Conservation (phyloP, 2,888 invertebrate species). For the Parascotia fuliginaria region DNA sequence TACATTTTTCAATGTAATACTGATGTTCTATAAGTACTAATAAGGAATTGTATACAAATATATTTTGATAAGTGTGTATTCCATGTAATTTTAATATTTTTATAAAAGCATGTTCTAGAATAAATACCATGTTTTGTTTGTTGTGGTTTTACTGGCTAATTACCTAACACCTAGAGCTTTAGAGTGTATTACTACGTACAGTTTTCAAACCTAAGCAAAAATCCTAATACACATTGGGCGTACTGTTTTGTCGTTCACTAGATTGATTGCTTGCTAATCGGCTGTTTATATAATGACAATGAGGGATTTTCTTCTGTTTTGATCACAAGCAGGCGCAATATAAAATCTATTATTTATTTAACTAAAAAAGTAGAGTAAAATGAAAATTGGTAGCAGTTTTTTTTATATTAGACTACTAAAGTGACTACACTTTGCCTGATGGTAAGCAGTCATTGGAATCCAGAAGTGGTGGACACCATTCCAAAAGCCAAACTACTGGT, state of each 20-base stretch:
- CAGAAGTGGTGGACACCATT: too few relatives aligned
- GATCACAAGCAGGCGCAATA: too few relatives aligned
- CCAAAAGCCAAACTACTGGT: too few relatives aligned
- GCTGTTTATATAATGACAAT: too few relatives aligned
- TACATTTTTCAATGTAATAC: slow-evolving; percentile 18
- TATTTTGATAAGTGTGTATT: slow-evolving; percentile 59
- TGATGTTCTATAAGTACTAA: slow-evolving; percentile 50
- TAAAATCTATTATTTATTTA: too few relatives aligned
- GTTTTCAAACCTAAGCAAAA: slow-evolving; percentile 21
- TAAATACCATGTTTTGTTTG: slow-evolving; percentile 82
- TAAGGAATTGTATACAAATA: slow-evolving; percentile 57
- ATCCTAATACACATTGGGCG: slow-evolving; percentile 2
- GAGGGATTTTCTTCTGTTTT: too few relatives aligned
- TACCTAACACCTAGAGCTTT: slow-evolving; percentile 64
- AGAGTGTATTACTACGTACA: slow-evolving; percentile 13
- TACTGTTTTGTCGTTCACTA: background rate
- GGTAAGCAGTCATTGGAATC: too few relatives aligned
- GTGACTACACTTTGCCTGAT: too few relatives aligned
- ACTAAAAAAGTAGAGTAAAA: too few relatives aligned
- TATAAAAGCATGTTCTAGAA: slow-evolving; percentile 77
- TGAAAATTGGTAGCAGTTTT: too few relatives aligned
- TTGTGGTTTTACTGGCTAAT: slow-evolving; percentile 79
- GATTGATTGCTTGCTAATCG: too few relatives aligned
- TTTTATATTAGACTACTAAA: too few relatives aligned
- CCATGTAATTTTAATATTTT: slow-evolving; percentile 63